Base-by-base conservation (phyloP, 2,113 vertebrate genomes). In the Tympanuchus pallidicinctus region DNA sequence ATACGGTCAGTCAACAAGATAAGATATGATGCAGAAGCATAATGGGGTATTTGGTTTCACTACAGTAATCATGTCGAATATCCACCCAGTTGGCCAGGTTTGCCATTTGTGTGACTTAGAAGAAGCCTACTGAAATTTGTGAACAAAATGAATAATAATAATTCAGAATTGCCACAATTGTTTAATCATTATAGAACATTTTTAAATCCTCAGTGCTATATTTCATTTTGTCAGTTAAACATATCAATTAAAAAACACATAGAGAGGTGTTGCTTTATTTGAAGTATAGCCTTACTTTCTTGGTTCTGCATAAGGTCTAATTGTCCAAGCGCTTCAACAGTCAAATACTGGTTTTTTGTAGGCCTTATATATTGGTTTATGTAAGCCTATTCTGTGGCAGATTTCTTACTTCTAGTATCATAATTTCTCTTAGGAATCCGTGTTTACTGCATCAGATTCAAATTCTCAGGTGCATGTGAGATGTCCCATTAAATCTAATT, bases 151-250 rank as follows among this genome's bases (percentile, higher is more conserved):
- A 85, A 73, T 87, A 93, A 70, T 79, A 91, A 82, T 80, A 79
- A 21, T 32, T 89, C 64, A 79, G 66, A 90, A 92, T 82, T 91
- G 67, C 75, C 59, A 76, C 78, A 77, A 91, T 40, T 87, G 78
- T 85, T 93, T 91, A 89, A 87, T 96, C 89, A 82, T 91, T 93
- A 85, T 13, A 92, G 85, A 38, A 89, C 60, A 89, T 87, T 93
- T 95, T 87, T 73, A 88, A 96, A 79, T 69, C 22, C 78, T 91
- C 70, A 45, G 28, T 66, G 64, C 66, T 84, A 7, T 57, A 79
- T 90, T 88, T 95, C 83, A 89, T 85, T 73, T 91, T 83, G 69
- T 74, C 82, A 86, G 67, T 40, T 82, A 21, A 59, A 50, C 27
- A 52, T 13, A 28, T 64, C 27, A 19, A 38, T 38, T 50, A 20